Evolutionary conservation across 1,140 invertebrate genomes (phyloP), one percentile per base, ranked within the genome.

Genomic region (Rhagoletis zephyria): DNA sequence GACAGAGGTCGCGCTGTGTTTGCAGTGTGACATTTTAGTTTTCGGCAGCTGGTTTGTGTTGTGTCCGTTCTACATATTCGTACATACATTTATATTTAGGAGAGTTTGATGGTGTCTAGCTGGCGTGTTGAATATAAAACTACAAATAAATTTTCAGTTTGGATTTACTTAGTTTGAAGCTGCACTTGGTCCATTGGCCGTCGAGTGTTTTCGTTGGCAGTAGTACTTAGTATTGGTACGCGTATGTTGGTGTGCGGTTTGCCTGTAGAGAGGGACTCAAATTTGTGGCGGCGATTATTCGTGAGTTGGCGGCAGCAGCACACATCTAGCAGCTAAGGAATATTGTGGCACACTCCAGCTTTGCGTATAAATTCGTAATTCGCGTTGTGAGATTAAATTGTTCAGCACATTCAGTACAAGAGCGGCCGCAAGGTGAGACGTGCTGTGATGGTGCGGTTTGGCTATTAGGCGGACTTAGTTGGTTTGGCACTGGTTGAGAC

Each of bases 11-110:
- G 85, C 87, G 30, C 30, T 30, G 30, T 30, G 30, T 30, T 87
- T 85, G 67, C 42, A 56, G 87, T 85, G 81, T 85, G 81, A 56
- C 87, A 85, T 85, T 85, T 67, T 19, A 87, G 65, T 70, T 87
- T 19, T 67, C 74, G 48, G 16, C 74, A n/a, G 16, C 74, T 81
- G 48, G n/a, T 81, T 63, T 59, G 19, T 87, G 85, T 87, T 51
- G 63, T 87, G 40, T 30, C 30, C 6, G 40, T 70, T 63, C 40
- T 56, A 19, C 67, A 42, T 56, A 9, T 19, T 45, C 45, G 30
- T 77, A 40, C 48, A 51, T 16, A 45, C 19, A 30, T 30, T 30
- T 30, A 30, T 30, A 30, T 30, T 30, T 30, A 30, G 30, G 30
- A 30, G 30, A 14, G 16, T 63, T 63, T 63, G 12, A 16, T 14